phyloP scores from a whole-genome alignment of 2,113 vertebrate genomes.

The Tilapia sparmanii region DNA sequence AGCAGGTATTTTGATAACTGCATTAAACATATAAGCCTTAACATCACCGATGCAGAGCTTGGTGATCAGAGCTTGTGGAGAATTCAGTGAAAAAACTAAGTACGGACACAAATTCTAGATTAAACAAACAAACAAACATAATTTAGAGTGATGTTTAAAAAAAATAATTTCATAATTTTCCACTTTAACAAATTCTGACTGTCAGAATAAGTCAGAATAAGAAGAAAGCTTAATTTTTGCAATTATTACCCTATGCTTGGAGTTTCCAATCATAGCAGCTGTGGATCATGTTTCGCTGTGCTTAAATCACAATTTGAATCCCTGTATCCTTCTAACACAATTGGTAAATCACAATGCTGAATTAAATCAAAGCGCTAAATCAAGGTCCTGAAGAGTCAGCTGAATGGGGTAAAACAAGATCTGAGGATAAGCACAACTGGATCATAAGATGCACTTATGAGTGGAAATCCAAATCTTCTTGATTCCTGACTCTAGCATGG shows the following conservation, averaged over 20 bases:
- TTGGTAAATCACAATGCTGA: neutral
- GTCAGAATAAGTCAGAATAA: neutral
- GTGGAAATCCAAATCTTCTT: neutral
- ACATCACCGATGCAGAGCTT: neutral
- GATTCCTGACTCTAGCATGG: neutral
- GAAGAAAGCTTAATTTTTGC: neutral
- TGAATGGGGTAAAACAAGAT: neutral
- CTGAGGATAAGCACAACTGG: neutral
- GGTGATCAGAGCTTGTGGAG: accelerated
- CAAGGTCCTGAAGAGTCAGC: neutral
- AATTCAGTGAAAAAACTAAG: neutral
- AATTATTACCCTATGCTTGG: neutral
- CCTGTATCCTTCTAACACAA: neutral
- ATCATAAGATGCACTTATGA: neutral
- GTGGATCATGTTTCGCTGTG: neutral
- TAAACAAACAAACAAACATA: neutral
- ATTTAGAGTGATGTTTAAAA: neutral
- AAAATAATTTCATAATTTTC: neutral
- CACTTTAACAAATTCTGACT: neutral
- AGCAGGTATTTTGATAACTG: neutral
- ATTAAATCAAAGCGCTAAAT: neutral
- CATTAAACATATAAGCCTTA: neutral
- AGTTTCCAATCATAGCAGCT: neutral
- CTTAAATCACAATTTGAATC: neutral
- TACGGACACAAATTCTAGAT: neutral